Percentiles rank a stretch among this genome's conserved stretches.
Evolutionary conservation across 2,888 invertebrate species (phyloP).

Genomic region (Orthosia gothica): DNA sequence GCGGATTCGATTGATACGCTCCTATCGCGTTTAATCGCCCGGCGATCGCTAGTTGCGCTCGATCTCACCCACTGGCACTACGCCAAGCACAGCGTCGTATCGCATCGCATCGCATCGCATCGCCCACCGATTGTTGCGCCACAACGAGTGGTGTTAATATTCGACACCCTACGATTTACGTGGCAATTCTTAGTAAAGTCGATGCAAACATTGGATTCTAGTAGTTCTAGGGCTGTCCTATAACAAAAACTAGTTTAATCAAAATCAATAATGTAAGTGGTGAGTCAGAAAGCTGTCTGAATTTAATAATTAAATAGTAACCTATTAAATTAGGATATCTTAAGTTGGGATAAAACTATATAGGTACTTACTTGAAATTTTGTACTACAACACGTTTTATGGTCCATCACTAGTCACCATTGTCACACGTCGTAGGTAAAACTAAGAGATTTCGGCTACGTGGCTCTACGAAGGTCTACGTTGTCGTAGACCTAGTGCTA

Average conservation of each 20-base stretch:
- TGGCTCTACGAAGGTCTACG: conserved; percentile 5
- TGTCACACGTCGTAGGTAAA: neutral
- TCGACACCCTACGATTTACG: conserved; percentile 41
- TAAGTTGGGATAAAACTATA: too few species aligned
- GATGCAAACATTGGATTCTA: conserved; percentile 13
- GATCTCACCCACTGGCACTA: conserved; percentile 11
- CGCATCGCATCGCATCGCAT: conserved; percentile 9
- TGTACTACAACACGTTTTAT: neutral
- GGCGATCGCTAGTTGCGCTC: conserved; percentile 13
- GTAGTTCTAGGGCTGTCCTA: conserved; percentile 16
- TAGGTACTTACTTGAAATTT: neutral
- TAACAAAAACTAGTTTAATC: neutral
- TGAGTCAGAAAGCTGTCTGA: too few species aligned
- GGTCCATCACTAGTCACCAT: too few species aligned
- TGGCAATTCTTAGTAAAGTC: conserved; percentile 37
- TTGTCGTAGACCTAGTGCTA: conserved; percentile 24
- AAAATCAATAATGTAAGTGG: neutral
- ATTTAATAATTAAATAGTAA: too few species aligned
- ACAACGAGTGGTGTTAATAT: conserved; percentile 44
- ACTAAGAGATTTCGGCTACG: neutral
- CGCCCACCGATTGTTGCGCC: conserved; percentile 17
- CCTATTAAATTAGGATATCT: too few species aligned
- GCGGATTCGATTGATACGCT: conserved; percentile 23
- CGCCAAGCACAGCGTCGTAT: conserved; percentile 26
- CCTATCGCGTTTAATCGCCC: conserved; percentile 30